Evolutionary conservation across 1,140 invertebrate species (phyloP), one percentile per base, ranked within the genome.

Genomic region (Glossosoma conforme): DNA sequence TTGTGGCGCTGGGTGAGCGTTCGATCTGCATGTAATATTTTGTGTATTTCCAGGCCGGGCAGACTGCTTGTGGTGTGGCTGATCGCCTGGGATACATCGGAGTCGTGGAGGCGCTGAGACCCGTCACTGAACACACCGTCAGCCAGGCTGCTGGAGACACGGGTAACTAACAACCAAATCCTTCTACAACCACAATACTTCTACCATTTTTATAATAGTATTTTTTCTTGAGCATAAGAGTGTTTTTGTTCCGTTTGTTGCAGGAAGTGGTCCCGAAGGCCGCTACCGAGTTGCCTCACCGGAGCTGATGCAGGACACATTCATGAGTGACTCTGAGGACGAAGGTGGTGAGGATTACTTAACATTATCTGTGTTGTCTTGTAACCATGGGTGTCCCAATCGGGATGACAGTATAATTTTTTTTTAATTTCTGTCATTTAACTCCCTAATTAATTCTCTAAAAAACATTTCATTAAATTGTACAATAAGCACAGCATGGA

Each of bases 291-390:
- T 98, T 14, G 86, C 97, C 38, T 90, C 93, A 28, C 97, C 97
- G 0, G 97, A 99, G 77, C 87, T 91, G 20, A 99, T 99, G 97
- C 93, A 98, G 66, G 97, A 99, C 72, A 93, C 93, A 21, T 93
- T 98, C 72, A 92, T 98, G 80, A 97, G 93, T 33, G 97, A 99
- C 72, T 97, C 93, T 18, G 97, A 99, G 70, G 97, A 99, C 71
- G 97, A 99, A 83, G 93, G 91, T 72, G 92, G 90, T 87, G 77
- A 78, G 77, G 74, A 20, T 36, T 61, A 47, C 63, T 50, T 46
- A 32, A 18, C 10, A 38, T 44, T 49, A 19, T 24, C 17, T 14
- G 17, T 55, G 13, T 19, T 21, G 35, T 55, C 42, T 48, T 10
- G 50, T n/a, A n/a, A n/a, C n/a, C n/a, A n/a, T n/a, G n/a, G n/a